These are phyloP conservation scores for Haliclystus octoradiatus DNA, from an alignment of 30 jellyfish, hydroid and myxozoan genomes.

Conservation along the genomic window DNA sequence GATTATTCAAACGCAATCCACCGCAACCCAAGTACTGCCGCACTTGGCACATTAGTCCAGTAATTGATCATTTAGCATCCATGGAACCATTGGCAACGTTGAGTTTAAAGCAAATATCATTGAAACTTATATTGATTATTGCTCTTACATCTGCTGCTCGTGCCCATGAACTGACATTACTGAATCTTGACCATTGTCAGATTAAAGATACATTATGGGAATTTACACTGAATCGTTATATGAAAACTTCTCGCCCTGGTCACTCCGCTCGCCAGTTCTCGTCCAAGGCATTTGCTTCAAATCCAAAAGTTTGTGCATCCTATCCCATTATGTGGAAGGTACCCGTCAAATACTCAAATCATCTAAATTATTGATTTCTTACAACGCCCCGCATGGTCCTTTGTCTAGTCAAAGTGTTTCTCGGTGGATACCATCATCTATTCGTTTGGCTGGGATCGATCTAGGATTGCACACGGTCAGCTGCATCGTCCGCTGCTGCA, in stretches of 20 bases:
- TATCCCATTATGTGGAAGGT: not conserved
- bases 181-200: not conserved
- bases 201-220: not conserved
- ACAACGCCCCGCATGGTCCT: slow-evolving; percentile 2
- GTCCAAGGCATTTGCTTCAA: not conserved
- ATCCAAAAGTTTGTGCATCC: not conserved
- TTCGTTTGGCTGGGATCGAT: not conserved
- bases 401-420: not conserved
- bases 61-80: not conserved
- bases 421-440: not conserved
- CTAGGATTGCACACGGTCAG: not conserved
- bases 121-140: not conserved
- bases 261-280: not conserved
- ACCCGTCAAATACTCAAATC: not conserved
- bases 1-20: not conserved
- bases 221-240: not conserved
- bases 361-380: not conserved
- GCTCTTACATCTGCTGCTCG: not conserved
- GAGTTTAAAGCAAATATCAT: not conserved
- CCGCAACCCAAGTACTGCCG: slow-evolving; percentile 1
- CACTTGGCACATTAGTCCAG: not conserved
- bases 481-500: not conserved
- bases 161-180: not conserved
- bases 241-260: slow-evolving; percentile 1
- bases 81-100: not conserved